A percentile compares a stretch with the other conserved stretches of the same genome.
Conservation (phyloP, 1,140 invertebrate genomes). For the Pseudoatta argentina region DNA sequence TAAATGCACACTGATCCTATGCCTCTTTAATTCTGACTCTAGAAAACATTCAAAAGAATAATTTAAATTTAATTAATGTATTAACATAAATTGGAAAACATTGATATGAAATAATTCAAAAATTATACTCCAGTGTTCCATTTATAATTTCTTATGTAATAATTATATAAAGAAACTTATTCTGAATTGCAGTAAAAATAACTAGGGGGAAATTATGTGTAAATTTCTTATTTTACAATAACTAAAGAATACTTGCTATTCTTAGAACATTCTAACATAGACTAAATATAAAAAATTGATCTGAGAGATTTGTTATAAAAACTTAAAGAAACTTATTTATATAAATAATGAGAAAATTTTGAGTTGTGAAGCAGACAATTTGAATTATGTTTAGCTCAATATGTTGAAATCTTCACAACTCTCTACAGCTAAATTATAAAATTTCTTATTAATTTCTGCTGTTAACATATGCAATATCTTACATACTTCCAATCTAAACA, state of each 20-base stretch:
- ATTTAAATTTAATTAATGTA: neutral
- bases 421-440: neutral
- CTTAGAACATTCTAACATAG: neutral
- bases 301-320: neutral
- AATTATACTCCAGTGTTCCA: neutral
- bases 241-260: neutral
- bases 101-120: neutral
- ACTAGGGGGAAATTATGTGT: neutral
- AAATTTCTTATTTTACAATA: neutral
- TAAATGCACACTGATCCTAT: neutral
- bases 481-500: too few relatives aligned
- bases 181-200: neutral
- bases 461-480: neutral
- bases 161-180: neutral
- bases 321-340: neutral
- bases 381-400: neutral
- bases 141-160: neutral
- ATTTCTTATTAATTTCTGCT: constrained; percentile 1
- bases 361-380: neutral
- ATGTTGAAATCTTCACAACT: neutral
- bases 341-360: neutral
- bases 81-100: neutral
- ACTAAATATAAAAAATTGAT: neutral
- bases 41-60: neutral
- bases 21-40: neutral